These are phyloP conservation scores for Catocala sponsa DNA, from an alignment of 2,888 invertebrate species.

Conservation along the genomic window DNA sequence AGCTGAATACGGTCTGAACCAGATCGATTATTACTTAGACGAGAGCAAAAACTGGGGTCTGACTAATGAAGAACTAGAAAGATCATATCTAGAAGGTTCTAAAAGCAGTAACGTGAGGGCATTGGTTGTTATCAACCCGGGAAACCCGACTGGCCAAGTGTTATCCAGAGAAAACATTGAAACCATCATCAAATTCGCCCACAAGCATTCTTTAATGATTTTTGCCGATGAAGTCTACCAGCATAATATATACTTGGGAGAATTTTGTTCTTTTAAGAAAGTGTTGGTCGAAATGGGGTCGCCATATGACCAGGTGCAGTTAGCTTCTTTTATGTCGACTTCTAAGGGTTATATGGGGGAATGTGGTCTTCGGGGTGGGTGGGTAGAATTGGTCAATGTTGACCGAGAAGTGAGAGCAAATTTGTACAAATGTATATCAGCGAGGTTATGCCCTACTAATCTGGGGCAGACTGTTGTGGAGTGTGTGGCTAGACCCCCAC, in stretches of 20 bases:
- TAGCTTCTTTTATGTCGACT: conserved; percentile 97
- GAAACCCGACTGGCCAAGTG: conserved; percentile 96
- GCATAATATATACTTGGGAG: conserved; percentile 95
- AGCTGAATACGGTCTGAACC: conserved; percentile 94
- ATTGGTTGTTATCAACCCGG: conserved; percentile 97
- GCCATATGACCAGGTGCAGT: conserved; percentile 93
- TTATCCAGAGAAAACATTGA: conserved; percentile 94
- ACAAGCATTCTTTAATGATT: conserved; percentile 92
- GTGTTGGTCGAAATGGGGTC: conserved; percentile 94
- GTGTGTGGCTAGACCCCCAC: conserved; percentile 93
- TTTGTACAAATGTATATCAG: conserved; percentile 61
- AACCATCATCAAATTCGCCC: conserved; percentile 95
- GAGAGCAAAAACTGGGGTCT: conserved; percentile 95
- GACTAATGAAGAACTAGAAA: conserved; percentile 91
- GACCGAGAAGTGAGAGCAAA: conserved; percentile 85
- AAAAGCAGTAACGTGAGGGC: conserved; percentile 91
- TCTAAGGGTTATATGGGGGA: conserved; percentile 97
- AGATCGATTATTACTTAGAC: conserved; percentile 95
- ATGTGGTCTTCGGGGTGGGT: conserved; percentile 97
- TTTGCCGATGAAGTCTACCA: conserved; percentile 98
- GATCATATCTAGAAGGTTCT: conserved; percentile 90
- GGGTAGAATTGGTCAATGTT: conserved; percentile 95
- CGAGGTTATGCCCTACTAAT: conserved; percentile 96
- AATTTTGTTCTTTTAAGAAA: conserved; percentile 96
- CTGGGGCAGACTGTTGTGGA: conserved; percentile 96